Conservation (phyloP, 2,113 vertebrate species). For the Anoura caudifer region DNA sequence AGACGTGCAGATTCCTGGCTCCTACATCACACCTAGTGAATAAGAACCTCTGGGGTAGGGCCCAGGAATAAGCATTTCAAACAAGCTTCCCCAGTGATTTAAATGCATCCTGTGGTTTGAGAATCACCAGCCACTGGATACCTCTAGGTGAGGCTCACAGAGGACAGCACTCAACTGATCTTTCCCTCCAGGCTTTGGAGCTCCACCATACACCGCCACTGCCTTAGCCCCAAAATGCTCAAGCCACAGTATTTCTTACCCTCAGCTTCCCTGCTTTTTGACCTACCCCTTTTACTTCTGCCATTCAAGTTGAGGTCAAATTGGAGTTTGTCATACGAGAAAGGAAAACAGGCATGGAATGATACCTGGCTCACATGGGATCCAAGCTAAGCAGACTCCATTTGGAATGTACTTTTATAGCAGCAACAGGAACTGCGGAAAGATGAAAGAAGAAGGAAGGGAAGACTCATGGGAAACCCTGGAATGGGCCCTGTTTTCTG, state of each 20-base stretch:
- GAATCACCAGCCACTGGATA: not conserved
- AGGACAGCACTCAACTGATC: not conserved
- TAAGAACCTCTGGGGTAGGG: not conserved
- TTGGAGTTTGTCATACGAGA: not conserved
- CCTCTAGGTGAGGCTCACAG: not conserved
- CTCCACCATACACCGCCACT: not conserved
- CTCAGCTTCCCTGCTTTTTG: not conserved
- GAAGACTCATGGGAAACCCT: not conserved
- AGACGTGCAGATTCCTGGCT: not conserved
- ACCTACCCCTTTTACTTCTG: not conserved
- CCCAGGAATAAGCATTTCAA: not conserved
- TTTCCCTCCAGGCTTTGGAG: not conserved
- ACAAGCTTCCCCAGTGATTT: not conserved
- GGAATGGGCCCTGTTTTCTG: not conserved
- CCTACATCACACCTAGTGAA: not conserved
- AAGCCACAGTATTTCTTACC: not conserved
- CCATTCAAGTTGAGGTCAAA: not conserved
- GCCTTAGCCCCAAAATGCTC: not conserved
- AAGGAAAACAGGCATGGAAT: not conserved
- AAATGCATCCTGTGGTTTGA: not conserved
- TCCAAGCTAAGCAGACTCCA: not conserved
- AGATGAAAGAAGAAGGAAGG: constrained; percentile 9
- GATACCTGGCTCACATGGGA: not conserved
- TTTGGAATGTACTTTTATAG: not conserved
- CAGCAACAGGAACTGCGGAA: not conserved